Evolutionary conservation across 2,113 vertebrate genomes (phyloP), one percentile per base, ranked within the genome.

Genomic region (Alligator sinensis): DNA sequence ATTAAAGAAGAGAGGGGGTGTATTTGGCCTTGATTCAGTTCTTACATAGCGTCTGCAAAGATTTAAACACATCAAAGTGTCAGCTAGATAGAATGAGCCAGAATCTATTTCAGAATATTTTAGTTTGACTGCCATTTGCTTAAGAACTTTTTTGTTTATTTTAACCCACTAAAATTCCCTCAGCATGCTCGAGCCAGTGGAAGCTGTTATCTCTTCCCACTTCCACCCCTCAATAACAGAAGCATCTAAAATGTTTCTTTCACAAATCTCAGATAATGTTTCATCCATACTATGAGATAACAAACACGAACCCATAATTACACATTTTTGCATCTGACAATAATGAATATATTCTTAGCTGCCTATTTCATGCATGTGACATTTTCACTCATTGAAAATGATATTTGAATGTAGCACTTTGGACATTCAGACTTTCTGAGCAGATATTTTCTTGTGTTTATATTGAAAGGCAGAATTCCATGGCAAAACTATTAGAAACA

Each of bases 41-140:
- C 90, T 96, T 95, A 88, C 68, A 94, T 88, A 93, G 79, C 0
- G 38, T 90, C 90, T 96, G 86, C 54, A 92, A 83, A 90, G 94
- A 92, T 55, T 97, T 85, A 91, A 95, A 86, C 83, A 86, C 86
- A 91, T 96, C 86, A 94, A 95, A 94, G 86, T 94, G 84, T 91
- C 87, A 93, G 47, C 84, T 89, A 88, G 87, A 60, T 11, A 0
- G 3, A 95, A 85, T 19, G 16, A 94, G 77, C 75, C 81, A 86
- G 27, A 93, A 63, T 91, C 91, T 77, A 82, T 83, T 91, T 93
- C 34, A 86, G 55, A 62, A 24, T 85, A 93, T 96, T 74, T 74
- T 84, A 57, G 87, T 83, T 88, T 34, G 83, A 92, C 77, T 94
- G 93, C 90, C 72, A 85, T 84, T 81, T 90, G 38, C 25, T 83